Conservation (phyloP, 2,113 vertebrate genomes). For the Leuciscus idus region DNA sequence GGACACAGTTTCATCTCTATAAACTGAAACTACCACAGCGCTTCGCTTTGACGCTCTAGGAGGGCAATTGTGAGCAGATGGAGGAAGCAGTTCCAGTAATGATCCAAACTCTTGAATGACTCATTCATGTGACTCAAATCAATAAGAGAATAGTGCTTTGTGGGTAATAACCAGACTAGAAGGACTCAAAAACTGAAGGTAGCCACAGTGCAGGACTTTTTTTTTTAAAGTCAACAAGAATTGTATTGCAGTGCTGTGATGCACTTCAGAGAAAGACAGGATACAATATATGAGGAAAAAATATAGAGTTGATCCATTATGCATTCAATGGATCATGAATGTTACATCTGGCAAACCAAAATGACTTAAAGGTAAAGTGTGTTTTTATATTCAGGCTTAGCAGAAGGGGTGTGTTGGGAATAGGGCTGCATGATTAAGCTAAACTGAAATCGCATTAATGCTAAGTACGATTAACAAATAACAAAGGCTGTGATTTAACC, state of each 20-base stretch:
- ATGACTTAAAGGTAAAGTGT: background rate
- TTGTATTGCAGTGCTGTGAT: background rate
- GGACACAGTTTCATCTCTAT: conserved; percentile 3
- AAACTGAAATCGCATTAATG: too few relatives aligned
- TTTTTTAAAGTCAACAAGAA: background rate
- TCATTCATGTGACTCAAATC: conserved; percentile 53
- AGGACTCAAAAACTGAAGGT: background rate
- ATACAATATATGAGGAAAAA: background rate
- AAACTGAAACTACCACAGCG: background rate
- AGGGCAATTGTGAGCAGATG: conserved; percentile 62
- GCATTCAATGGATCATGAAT: background rate
- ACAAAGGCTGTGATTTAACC: too few relatives aligned
- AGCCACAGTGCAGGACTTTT: background rate
- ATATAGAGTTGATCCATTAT: background rate
- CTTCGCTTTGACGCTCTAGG: conserved; percentile 61
- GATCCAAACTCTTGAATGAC: conserved; percentile 61
- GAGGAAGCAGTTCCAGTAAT: conserved; percentile 59
- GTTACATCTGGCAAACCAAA: background rate
- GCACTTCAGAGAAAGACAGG: background rate
- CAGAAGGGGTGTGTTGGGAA: too few relatives aligned
- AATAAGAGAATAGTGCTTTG: background rate
- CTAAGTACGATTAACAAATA: too few relatives aligned
- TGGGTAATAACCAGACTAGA: background rate
- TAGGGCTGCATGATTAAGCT: too few relatives aligned
- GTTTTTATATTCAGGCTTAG: too few relatives aligned